Evolutionary conservation across 2,797 vertebrate genomes (phyloP).

Genomic region (Hemibagrus guttatus): DNA sequence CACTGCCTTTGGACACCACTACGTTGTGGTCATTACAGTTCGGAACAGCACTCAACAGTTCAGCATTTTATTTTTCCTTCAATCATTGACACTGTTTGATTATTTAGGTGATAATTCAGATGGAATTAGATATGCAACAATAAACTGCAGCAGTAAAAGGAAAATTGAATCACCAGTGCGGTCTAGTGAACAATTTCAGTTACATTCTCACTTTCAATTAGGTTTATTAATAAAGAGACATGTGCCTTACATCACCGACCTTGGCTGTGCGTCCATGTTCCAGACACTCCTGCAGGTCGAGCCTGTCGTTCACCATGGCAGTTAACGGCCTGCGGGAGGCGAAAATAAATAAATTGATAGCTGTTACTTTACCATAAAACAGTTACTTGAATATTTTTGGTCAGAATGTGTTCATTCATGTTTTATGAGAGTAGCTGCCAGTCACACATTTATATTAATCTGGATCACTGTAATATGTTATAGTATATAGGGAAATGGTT

Average conservation of each 20-base stretch:
- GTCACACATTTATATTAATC: background rate
- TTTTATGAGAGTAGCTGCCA: background rate
- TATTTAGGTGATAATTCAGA: background rate
- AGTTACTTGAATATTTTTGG: background rate
- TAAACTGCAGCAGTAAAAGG: background rate
- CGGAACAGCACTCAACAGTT: too few relatives aligned
- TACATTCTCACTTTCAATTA: background rate
- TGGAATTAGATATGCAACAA: background rate
- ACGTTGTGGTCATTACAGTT: too few relatives aligned
- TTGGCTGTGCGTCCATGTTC: conserved; percentile 89
- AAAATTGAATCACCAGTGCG: background rate
- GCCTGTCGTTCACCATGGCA: conserved; percentile 82
- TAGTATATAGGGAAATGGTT: background rate
- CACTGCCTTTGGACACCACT: too few relatives aligned
- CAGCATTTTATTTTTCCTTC: too few relatives aligned
- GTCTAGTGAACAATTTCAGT: background rate
- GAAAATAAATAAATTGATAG: conserved; percentile 22
- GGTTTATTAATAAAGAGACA: background rate
- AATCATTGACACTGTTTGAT: too few relatives aligned
- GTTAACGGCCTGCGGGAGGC: conserved; percentile 76
- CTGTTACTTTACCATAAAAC: background rate
- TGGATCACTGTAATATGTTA: background rate
- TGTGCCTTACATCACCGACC: conserved; percentile 69
- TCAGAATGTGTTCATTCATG: background rate
- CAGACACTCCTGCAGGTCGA: conserved; percentile 88